phyloP scores from a whole-genome alignment of 2,888 invertebrate genomes.

The Laspeyria flexula region DNA sequence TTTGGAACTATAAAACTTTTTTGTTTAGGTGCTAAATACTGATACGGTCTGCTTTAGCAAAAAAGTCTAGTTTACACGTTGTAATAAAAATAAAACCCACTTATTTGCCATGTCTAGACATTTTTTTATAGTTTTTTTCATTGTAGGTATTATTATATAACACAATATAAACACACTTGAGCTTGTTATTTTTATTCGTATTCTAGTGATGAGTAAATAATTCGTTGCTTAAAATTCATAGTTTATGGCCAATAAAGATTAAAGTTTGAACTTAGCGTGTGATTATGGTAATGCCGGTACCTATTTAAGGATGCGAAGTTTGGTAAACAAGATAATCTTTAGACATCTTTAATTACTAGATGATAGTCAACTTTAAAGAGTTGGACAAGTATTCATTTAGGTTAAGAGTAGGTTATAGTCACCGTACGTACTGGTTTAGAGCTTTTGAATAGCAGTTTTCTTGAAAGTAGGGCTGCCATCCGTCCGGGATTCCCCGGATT shows the following conservation, averaged over 20 bases:
- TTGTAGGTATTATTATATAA: conserved; percentile 9
- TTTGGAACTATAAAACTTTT: conserved; percentile 22
- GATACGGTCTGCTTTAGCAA: conserved; percentile 4
- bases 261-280: conserved; percentile 13
- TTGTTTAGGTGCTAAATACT: conserved; percentile 15
- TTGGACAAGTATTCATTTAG: background rate
- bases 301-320: no score
- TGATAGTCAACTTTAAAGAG: background rate
- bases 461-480: no score
- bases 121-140: conserved; percentile 25
- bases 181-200: conserved; percentile 23
- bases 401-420: no score
- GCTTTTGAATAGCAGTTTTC: no score
- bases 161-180: conserved; percentile 19
- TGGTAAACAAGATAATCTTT: background rate
- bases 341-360: background rate
- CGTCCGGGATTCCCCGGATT: no score
- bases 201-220: conserved; percentile 31
- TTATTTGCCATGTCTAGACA: conserved; percentile 39
- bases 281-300: conserved; percentile 20
- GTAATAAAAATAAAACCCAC: conserved; percentile 29
- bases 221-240: conserved; percentile 18
- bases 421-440: no score
- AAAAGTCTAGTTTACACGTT: conserved; percentile 18
- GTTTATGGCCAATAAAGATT: conserved; percentile 21